Evolutionary conservation across 2,797 vertebrate species (phyloP).

Genomic region (Calcarius lapponicus): DNA sequence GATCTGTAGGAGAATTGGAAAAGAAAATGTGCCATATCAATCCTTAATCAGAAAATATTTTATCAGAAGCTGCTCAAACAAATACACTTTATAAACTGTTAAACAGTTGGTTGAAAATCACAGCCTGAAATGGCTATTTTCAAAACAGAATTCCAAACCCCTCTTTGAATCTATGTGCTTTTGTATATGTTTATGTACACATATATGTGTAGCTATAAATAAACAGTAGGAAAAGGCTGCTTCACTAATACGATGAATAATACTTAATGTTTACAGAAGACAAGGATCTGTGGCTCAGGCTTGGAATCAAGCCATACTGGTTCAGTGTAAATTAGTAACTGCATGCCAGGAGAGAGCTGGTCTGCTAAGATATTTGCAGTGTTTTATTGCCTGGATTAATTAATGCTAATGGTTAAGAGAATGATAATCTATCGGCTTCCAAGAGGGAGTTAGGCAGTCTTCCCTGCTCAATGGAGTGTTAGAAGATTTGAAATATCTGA

Average conservation of each 20-base stretch:
- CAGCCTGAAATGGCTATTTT: neutral
- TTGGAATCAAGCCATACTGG: conserved; percentile 5
- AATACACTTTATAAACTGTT: neutral
- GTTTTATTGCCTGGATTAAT: conserved; percentile 57
- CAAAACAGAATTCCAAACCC: neutral
- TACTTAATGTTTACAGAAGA: conserved; percentile 11
- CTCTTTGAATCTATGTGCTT: neutral
- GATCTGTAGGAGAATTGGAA: neutral
- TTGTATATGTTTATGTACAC: neutral
- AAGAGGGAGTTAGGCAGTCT: conserved; percentile 3
- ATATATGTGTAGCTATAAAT: neutral
- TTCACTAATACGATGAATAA: neutral
- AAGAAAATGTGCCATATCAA: neutral
- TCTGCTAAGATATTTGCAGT: conserved; percentile 1
- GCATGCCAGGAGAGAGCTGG: conserved; percentile 17
- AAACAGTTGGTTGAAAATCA: neutral
- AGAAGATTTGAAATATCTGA: conserved; percentile 23
- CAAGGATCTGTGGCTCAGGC: neutral
- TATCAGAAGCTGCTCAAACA: neutral
- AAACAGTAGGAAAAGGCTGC: neutral
- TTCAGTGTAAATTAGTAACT: conserved; percentile 8
- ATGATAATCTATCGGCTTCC: conserved; percentile 37
- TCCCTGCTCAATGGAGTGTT: conserved; percentile 14
- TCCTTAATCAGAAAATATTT: neutral
- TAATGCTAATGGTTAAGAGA: conserved; percentile 42